Evolutionary conservation across 1,140 invertebrate species (phyloP), one percentile per base, ranked within the genome.

Genomic region (Panulirus ornatus): DNA sequence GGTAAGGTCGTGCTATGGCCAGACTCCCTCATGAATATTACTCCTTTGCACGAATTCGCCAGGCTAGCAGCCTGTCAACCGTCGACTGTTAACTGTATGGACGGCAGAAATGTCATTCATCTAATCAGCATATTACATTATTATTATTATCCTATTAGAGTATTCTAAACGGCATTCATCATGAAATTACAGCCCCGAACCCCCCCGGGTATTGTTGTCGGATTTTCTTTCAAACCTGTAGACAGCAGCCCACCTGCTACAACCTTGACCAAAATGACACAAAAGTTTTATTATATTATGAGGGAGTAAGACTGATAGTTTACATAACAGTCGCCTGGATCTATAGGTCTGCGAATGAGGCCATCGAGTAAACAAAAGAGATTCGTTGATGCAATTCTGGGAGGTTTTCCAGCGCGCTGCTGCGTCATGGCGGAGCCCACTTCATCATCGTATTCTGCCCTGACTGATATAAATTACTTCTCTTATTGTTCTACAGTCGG

Each of bases 391-490:
- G 84, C 73, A 86, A 86, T 86, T 86, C 84, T 51, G 51, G 84
- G 73, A 51, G 71, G 51, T 63, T 63, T 85, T 88, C 66, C 66
- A 44, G 38, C 76, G 75, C 58, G 51, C 78, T 81, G 86, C 85
- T 87, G 86, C 76, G 75, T 81, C 86, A 87, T 87, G 86, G 58
- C 63, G 85, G 51, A 38, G 42, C 34, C 40, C 86, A 81, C 86
- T 88, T 81, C 86, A 88, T 88, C 86, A 88, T 88, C 86, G 86
- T 71, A 70, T 88, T 81, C 86, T 71, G 71, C 42, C 54, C 58
- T 71, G 86, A 88, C 86, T 88, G 86, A 81, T 88, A 88, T 88
- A 88, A 88, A 88, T 88, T 88, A 71, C 86, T 88, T 88, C 86
- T 88, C 86, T 88, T 81, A 88, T 88, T 88, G 86, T 88, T 88